Percentiles rank a stretch among this genome's conserved stretches.
These are phyloP conservation scores for Heliothis subflexa DNA, from an alignment of 1,140 invertebrate species.

Conservation along the genomic window DNA sequence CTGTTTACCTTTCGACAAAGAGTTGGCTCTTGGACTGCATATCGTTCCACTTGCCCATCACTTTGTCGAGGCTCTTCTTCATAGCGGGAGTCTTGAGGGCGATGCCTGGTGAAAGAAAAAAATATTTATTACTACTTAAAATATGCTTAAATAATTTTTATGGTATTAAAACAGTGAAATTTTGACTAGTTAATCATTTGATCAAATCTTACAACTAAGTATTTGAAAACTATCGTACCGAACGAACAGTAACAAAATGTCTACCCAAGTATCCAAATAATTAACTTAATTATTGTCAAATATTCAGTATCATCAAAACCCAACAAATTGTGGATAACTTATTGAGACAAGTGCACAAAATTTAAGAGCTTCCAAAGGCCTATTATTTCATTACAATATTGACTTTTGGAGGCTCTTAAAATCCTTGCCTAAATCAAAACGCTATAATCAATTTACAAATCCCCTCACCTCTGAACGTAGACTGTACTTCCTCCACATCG, in stretches of 20 bases:
- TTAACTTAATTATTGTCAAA: no score
- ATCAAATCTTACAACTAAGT: background rate
- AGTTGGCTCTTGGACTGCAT: slow-evolving; percentile 94
- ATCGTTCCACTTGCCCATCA: slow-evolving; percentile 96
- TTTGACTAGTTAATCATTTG: no score
- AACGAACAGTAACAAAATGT: background rate
- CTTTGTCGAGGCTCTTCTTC: slow-evolving; percentile 95
- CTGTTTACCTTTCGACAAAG: slow-evolving; percentile 92
- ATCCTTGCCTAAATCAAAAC: no score
- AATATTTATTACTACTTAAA: background rate
- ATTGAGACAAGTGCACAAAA: no score
- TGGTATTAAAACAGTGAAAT: background rate
- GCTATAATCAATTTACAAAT: no score
- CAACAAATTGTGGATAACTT: no score
- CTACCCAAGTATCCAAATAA: no score
- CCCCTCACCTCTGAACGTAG: slow-evolving; percentile 90
- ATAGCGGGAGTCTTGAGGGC: slow-evolving; percentile 95
- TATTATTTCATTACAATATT: no score
- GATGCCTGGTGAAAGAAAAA: slow-evolving; percentile 84
- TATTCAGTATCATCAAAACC: no score
- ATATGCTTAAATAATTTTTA: background rate
- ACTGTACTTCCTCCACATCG: slow-evolving; percentile 93
- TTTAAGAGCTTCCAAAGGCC: no score
- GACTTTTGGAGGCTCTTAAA: no score
- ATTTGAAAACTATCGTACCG: background rate